Conservation (phyloP, 2,113 vertebrate genomes). For the Spea multiplicata region DNA sequence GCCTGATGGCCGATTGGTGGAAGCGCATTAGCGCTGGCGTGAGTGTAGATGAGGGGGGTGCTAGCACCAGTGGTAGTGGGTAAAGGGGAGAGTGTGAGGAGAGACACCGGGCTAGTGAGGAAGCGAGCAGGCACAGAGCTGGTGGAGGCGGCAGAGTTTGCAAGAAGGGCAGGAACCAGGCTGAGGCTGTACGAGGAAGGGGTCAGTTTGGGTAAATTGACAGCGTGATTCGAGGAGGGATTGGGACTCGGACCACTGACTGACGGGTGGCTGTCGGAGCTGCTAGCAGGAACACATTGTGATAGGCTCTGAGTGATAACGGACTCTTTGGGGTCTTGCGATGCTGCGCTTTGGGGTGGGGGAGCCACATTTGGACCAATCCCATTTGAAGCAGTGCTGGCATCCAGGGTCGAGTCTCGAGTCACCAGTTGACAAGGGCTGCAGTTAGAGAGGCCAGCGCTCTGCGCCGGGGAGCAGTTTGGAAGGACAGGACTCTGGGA, state of each 20-base stretch:
- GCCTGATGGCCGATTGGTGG: not conserved
- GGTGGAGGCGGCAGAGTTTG: conserved; percentile 10
- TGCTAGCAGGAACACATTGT: not conserved
- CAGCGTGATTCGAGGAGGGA: not conserved
- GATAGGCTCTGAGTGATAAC: not conserved
- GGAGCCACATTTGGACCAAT: not conserved
- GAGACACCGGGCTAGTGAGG: conserved; percentile 21
- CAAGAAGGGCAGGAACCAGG: conserved; percentile 17
- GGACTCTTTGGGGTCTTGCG: not conserved
- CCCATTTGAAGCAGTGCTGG: not conserved
- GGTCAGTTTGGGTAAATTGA: conserved; percentile 10
- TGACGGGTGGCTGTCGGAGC: not conserved
- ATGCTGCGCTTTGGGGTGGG: not conserved
- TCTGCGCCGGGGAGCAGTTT: not conserved
- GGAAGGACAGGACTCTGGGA: conserved; percentile 1
- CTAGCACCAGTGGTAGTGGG: not conserved
- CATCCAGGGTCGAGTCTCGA: not conserved
- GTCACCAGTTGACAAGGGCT: not conserved
- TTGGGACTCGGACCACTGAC: not conserved
- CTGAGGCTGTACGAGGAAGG: conserved; percentile 28
- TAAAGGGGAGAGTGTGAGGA: conserved; percentile 9
- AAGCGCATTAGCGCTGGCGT: not conserved
- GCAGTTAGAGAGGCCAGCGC: not conserved
- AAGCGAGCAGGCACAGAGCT: conserved; percentile 23
- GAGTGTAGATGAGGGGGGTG: conserved; percentile 4